Evolutionary conservation across 2,888 invertebrate genomes (phyloP).

Genomic region (Eucriotettix oculatus): DNA sequence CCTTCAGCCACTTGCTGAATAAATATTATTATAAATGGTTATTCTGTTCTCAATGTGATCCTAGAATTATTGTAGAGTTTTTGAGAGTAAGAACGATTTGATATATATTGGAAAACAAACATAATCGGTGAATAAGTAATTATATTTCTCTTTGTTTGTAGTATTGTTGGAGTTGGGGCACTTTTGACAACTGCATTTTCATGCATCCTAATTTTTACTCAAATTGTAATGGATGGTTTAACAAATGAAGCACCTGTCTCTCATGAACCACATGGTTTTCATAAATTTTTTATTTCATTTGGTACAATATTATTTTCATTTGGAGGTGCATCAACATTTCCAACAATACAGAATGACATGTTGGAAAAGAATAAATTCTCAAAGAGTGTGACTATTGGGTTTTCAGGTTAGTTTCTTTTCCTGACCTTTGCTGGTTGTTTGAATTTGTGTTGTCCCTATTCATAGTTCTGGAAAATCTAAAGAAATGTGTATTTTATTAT

Average conservation of each 20-base stretch:
- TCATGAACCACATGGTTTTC: conserved; percentile 37
- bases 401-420: conserved; percentile 30
- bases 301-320: conserved; percentile 55
- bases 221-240: conserved; percentile 37
- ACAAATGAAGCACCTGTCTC: conserved; percentile 25
- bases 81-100: too few species aligned
- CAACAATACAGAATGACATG: conserved; percentile 68
- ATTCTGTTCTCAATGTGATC: too few species aligned
- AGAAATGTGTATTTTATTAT: too few species aligned
- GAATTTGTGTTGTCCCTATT: too few species aligned
- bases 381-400: conserved; percentile 42
- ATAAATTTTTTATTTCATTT: conserved; percentile 49
- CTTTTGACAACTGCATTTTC: conserved; percentile 42
- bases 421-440: too few species aligned
- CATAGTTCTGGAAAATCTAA: too few species aligned
- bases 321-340: conserved; percentile 58
- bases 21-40: too few species aligned
- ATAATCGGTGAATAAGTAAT: not conserved
- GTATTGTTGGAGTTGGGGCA: conserved; percentile 45
- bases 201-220: conserved; percentile 42
- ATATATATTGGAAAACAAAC: too few species aligned
- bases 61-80: too few species aligned
- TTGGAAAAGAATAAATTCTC: conserved; percentile 43
- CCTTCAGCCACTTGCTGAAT: too few species aligned
- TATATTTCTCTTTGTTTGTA: conserved; percentile 20